Evolutionary conservation across 2,113 vertebrate genomes (phyloP), one percentile per base, ranked within the genome.

Genomic region (Argyrosomus japonicus): DNA sequence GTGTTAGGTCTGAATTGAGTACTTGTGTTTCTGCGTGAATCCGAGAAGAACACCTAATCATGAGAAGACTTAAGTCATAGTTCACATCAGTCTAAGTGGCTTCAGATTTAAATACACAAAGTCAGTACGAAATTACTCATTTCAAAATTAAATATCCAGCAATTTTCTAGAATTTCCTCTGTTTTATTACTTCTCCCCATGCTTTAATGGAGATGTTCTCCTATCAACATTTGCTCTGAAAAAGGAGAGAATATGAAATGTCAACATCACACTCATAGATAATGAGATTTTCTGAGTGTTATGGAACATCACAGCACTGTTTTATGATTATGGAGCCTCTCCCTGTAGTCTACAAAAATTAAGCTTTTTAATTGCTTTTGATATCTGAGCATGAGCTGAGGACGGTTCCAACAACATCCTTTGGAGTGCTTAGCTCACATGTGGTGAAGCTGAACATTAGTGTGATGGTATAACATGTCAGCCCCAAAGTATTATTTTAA

Each of bases 71-170:
- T 58, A 15, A 75, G 58, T 73, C 43, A 27, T 64, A 81, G 68
- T 43, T 72, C 56, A 82, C 58, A 50, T 17, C 14, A 50, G 84
- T 68, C 48, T 25, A 27, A 48, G 23, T 27, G 15, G 45, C 47
- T 64, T 67, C 43, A 50, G 14, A 68, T 71, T 60, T 81, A 70
- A 68, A 75, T 68, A 56, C 50, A 21, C 61, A 70, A 83, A 45
- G 40, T 40, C 47, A 57, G 21, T 18, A 25, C 54, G 40, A 77
- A 50, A 71, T 45, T 1, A 36, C 50, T 82, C 18, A 45, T 65
- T 84, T 68, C 10, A 57, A 72, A 82, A 54, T 68, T 21, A 19
- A 14, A 68, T 70, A 45, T 50, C 13, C 27, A 61, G 48, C 23
- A 19, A 11, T 74, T 83, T 68, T 54, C 75, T 63, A 53, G 77